Base-by-base conservation (phyloP, 2,888 invertebrate species). In the Sepioteuthis lessoniana region DNA sequence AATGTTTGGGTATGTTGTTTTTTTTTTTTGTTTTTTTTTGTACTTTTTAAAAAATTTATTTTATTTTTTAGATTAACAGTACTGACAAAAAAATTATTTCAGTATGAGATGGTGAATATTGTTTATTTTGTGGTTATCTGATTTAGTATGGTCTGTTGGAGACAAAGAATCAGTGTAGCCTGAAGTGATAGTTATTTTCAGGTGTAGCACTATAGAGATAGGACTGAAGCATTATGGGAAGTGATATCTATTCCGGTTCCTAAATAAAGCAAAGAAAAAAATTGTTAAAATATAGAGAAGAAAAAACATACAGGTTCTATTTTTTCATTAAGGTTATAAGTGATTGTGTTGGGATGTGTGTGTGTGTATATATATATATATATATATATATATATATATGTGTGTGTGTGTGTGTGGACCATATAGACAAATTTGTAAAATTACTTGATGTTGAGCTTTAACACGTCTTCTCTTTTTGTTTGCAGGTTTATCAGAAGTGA, bases 101-200 rank as follows among this genome's bases (percentile, higher is more conserved):
- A n/a, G 76, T 76, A n/a, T 76, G 76, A 76, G 76, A 76, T 76
- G 0, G 35, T n/a, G n/a, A n/a, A n/a, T 76, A 16, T n/a, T 76
- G 13, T n/a, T 76, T 76, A n/a, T n/a, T 76, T 76, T 35, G n/a
- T 21, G n/a, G 13, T 76, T 76, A 76, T n/a, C 35, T n/a, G 76
- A n/a, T 76, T 76, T n/a, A n/a, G n/a, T n/a, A 76, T 76, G 76
- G 76, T 76, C 76, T 35, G 76, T 76, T 76, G n/a, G 76, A 76
- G 76, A 4, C 76, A n/a, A 76, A 76, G n/a, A 76, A 76, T 76
- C 35, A 35, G 76, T 76, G 76, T 76, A 76, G 76, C 76, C n/a
- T 76, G 76, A 76, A 76, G 76, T 35, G 76, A 76, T 76, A 35
- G 76, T 76, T 76, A 76, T 76, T 76, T 76, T 76, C n/a, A 76